Evolutionary conservation across 2,888 invertebrate genomes (phyloP).

Genomic region (Nephrotoma flavescens): DNA sequence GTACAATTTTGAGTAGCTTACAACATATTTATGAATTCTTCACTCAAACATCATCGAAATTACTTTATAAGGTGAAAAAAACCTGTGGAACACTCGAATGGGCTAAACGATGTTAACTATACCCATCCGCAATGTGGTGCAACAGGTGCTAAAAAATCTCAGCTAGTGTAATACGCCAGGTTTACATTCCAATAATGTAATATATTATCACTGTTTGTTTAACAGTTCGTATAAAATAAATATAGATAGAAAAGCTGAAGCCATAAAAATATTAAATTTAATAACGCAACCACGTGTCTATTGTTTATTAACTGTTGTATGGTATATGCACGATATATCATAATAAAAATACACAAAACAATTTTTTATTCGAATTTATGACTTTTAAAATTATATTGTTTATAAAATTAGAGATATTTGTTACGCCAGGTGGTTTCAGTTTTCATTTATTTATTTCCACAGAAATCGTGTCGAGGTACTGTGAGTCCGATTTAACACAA

Average conservation of each 20-base stretch:
- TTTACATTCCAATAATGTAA: not conserved
- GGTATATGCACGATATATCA: not conserved
- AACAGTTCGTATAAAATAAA: not conserved
- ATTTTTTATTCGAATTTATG: not conserved
- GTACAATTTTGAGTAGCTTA: too few relatives aligned
- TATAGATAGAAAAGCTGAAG: not conserved
- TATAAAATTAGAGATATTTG: not conserved
- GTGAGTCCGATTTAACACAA: not conserved
- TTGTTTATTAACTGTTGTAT: not conserved
- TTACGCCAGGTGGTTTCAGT: not conserved
- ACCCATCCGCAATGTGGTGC: too few relatives aligned
- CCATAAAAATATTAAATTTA: not conserved
- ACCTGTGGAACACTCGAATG: too few relatives aligned
- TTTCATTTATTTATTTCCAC: not conserved
- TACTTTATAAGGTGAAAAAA: too few relatives aligned
- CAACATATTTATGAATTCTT: too few relatives aligned
- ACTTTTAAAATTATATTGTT: not conserved
- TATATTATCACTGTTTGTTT: not conserved
- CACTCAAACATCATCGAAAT: too few relatives aligned
- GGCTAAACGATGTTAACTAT: too few relatives aligned
- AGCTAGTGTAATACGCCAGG: not conserved
- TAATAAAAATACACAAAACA: not conserved
- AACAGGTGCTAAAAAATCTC: not conserved
- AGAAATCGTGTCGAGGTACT: not conserved
- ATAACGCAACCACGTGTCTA: not conserved